Evolutionary conservation across 2,797 vertebrate genomes (phyloP), one percentile per base, ranked within the genome.

Genomic region (Anabacerthia variegaticeps): DNA sequence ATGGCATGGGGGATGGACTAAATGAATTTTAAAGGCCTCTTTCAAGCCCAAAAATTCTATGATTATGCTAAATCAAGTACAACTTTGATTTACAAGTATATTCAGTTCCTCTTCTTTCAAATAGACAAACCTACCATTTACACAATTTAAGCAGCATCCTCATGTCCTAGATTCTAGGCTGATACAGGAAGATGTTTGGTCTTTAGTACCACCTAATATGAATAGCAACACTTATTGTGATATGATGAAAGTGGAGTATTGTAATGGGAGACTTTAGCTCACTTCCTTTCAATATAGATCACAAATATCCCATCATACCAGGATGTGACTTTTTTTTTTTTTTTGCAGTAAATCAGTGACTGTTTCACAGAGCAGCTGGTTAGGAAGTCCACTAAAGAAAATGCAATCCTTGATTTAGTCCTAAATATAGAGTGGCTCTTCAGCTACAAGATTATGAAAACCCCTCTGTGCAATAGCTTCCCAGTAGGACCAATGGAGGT

Each of bases 401-500:
- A 87, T 21, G 19, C 72, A 77, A 43, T 18, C 32, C 34, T 93
- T 89, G 59, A 91, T 77, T 93, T 83, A 36, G 14, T 91, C 36
- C 94, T 89, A 96, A 93, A 95, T 89, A 94, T 68, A 95, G 80
- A 92, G 16, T 5, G 8, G 18, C 32, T 94, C 27, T 83, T 88
- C 76, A 93, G 41, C 52, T 51, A 77, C 27, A 77, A 68, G 68
- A 83, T 65, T 89, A 52, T 80, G 43, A 88, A 85, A 78, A 92
- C 39, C 30, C 43, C 41, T 85, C 44, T 22, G 62, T 6, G 46
- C 55, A 81, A 19, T 14, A 84, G 22, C 10, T 93, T 89, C 68
- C 82, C 41, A 83, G 46, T n/a, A 88, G 76, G 72, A 92, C 37
- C 24, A 83, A 62, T 2, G 4, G 46, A 62, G 36, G 17, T 5